Percentiles rank a stretch among this genome's conserved stretches.
These are phyloP conservation scores for Lepidonotus clava DNA, from an alignment of 2,888 invertebrate species.

Conservation along the genomic window DNA sequence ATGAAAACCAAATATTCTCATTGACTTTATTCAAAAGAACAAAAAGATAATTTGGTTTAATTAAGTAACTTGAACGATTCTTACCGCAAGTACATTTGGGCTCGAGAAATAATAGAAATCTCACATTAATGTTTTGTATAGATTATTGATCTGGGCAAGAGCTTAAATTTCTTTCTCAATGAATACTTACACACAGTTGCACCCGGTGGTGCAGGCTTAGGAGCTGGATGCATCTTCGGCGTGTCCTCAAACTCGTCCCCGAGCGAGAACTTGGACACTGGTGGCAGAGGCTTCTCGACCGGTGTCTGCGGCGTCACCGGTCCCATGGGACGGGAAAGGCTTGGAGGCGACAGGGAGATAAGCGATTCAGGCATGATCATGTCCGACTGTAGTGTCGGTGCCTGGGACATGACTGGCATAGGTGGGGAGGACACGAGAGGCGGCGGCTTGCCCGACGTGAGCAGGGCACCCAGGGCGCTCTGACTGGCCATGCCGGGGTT, in stretches of 20 bases:
- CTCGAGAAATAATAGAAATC: too few relatives aligned
- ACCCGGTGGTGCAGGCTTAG: conserved; percentile 76
- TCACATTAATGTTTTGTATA: too few relatives aligned
- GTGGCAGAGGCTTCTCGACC: conserved; percentile 6
- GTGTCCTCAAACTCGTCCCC: conserved; percentile 73
- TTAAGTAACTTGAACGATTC: too few relatives aligned
- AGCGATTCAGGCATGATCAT: neutral
- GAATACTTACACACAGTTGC: conserved; percentile 75
- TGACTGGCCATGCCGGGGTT: conserved; percentile 10
- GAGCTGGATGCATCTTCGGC: conserved; percentile 69
- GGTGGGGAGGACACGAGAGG: conserved; percentile 49
- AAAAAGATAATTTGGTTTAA: too few relatives aligned
- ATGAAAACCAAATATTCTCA: too few relatives aligned
- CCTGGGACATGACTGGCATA: conserved; percentile 42
- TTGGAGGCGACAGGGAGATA: conserved; percentile 18
- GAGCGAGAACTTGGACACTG: conserved; percentile 11
- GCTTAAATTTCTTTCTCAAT: neutral
- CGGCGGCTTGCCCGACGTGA: conserved; percentile 57
- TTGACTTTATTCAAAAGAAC: too few relatives aligned
- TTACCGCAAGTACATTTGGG: too few relatives aligned
- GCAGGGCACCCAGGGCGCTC: conserved; percentile 60
- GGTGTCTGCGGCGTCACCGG: conserved; percentile 40
- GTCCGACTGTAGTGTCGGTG: neutral
- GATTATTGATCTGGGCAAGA: too few relatives aligned
- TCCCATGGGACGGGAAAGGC: neutral